Evolutionary conservation across 1,140 invertebrate species (phyloP), one percentile per base, ranked within the genome.

Genomic region (Psix sp.): DNA sequence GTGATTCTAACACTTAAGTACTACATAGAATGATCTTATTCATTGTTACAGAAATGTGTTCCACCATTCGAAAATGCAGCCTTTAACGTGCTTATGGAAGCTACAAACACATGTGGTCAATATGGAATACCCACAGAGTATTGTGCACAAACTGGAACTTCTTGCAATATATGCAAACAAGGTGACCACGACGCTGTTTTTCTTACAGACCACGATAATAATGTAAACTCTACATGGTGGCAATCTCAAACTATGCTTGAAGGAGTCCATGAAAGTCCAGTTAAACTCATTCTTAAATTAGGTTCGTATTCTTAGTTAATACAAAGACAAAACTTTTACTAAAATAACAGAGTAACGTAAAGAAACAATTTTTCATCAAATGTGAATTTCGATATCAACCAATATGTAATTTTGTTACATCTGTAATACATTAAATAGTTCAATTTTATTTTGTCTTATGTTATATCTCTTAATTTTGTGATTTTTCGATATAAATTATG

Each of bases 171-270:
- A 39, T 90, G 89, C 71, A 82, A 73, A 76, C 84, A 74, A 0
- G 90, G 90, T 0, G 89, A 92, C 40, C 95, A 97, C 86, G 91
- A 92, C 2, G 90, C 94, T 0, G 83, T 88, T n/a, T 96, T 90
- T 82, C 88, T 99, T 40, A 98, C 96, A 0, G 98, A 99, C 85
- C 95, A 97, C 73, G 91, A 92, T 76, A 93, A 93, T 62, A 92
- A 94, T 63, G 93, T 95, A 35, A 95, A 96, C 80, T 92, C 93
- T 65, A 98, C 98, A 0, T 99, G 96, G 96, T 99, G 98, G 98
- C 97, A 99, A 81, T 98, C 96, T 1, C 95, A 98, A 79, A 99
- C 98, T 0, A 98, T 99, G 95, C 91, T 91, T 68, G 95, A 99
- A 76, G 93, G 92, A 10, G 93, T 98, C 11, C 94, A 98, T 82